A percentile compares a stretch with the other conserved stretches of the same genome.
Evolutionary conservation across 2,888 invertebrate species (phyloP).

Genomic region (Lasius fuliginosus): DNA sequence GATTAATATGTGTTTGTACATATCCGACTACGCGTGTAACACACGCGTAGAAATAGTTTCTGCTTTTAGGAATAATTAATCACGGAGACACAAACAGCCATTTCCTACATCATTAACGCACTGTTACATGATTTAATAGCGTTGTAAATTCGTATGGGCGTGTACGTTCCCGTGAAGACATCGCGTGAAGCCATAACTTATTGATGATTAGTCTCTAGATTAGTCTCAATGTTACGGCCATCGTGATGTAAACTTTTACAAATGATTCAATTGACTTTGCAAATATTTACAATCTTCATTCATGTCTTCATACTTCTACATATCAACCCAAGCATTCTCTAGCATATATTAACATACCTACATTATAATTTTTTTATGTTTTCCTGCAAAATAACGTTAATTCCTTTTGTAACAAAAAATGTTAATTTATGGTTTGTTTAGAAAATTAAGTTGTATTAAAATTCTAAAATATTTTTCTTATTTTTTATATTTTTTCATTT

Average conservation of each 20-base stretch:
- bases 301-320: background rate
- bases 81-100: constrained; percentile 43
- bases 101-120: constrained; percentile 54
- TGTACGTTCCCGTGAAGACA: constrained; percentile 21
- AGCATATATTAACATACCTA: background rate
- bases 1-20: constrained; percentile 50
- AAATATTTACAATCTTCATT: background rate
- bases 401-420: background rate
- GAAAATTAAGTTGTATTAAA: background rate
- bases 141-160: constrained; percentile 40
- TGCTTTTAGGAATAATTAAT: constrained; percentile 58
- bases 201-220: constrained; percentile 12
- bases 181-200: constrained; percentile 17
- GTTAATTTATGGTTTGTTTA: background rate
- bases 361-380: background rate
- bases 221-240: constrained; percentile 4
- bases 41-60: constrained; percentile 53
- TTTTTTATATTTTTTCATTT: background rate
- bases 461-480: background rate
- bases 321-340: background rate
- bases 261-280: background rate
- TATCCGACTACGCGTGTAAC: constrained; percentile 44
- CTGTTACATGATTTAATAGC: constrained; percentile 51
- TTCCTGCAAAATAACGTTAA: background rate
- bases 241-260: constrained; percentile 1